phyloP scores from a whole-genome alignment of 30 jellyfish, hydroid and myxozoan species.

The Turritopsis rubra region DNA sequence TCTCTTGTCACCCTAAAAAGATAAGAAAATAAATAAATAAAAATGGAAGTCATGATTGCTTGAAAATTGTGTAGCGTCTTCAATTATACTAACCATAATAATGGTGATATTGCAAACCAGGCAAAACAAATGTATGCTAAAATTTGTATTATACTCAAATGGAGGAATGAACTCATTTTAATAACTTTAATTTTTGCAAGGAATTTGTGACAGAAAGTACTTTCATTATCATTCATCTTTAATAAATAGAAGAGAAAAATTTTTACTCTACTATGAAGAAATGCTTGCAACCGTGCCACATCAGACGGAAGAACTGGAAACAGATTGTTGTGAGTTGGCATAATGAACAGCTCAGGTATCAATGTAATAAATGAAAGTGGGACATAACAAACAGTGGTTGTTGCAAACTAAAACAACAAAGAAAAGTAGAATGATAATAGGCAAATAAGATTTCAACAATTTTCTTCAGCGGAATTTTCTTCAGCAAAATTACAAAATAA shows the following conservation, averaged over 20 bases:
- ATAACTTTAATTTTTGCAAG: not conserved
- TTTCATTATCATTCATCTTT: not conserved
- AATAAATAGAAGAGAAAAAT: not conserved
- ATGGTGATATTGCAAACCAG: too few relatives aligned
- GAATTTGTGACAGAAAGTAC: not conserved
- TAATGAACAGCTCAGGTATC: constrained; percentile 53
- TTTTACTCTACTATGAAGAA: constrained; percentile 76
- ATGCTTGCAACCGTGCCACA: constrained; percentile 86
- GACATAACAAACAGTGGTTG: constrained; percentile 57
- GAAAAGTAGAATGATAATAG: not conserved
- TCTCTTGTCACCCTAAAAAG: constrained; percentile 73
- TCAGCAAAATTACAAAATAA: not conserved
- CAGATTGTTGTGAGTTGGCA: constrained; percentile 45
- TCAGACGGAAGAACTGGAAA: constrained; percentile 82
- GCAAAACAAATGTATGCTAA: too few relatives aligned
- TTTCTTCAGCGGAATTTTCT: not conserved
- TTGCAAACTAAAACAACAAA: constrained; percentile 39
- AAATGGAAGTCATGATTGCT: too few relatives aligned
- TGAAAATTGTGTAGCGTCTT: too few relatives aligned
- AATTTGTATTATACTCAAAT: too few relatives aligned
- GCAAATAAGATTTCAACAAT: not conserved
- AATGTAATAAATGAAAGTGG: constrained; percentile 49
- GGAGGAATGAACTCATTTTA: too few relatives aligned
- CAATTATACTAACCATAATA: too few relatives aligned
- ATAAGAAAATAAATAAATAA: not conserved